Percentiles rank a stretch among this genome's conserved stretches.
Evolutionary conservation across 2,113 vertebrate genomes (phyloP).

Genomic region (Scalopus aquaticus): DNA sequence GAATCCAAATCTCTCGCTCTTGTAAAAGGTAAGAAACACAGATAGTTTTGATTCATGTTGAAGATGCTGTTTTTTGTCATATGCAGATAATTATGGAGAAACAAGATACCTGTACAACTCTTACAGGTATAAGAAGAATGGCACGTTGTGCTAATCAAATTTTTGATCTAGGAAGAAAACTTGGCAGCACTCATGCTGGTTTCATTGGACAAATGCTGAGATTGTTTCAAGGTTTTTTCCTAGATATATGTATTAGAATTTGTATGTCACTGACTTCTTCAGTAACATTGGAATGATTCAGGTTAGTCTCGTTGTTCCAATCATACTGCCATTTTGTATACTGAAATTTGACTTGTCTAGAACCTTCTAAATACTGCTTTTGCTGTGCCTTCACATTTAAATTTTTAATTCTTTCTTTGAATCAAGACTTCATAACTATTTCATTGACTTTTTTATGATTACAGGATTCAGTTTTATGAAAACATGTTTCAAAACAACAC

Average conservation of each 20-base stretch:
- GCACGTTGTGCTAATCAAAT: not conserved
- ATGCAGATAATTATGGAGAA: not conserved
- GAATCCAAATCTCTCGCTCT: not conserved
- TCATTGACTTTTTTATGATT: not conserved
- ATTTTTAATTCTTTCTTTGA: not conserved
- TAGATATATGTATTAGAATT: not conserved
- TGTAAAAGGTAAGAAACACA: not conserved
- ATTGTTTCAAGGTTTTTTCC: not conserved
- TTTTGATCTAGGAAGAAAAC: not conserved
- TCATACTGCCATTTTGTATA: not conserved
- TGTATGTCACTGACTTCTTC: not conserved
- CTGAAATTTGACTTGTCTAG: not conserved
- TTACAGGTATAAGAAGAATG: not conserved
- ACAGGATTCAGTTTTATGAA: not conserved
- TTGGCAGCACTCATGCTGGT: not conserved
- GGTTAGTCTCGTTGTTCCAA: not conserved
- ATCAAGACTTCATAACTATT: not conserved
- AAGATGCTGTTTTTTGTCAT: slow-evolving; percentile 22
- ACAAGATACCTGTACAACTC: not conserved
- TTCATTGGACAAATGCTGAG: not conserved
- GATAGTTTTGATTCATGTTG: not conserved
- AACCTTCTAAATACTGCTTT: not conserved
- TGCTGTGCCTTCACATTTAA: not conserved
- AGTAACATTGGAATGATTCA: not conserved
- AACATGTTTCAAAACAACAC: not conserved